phyloP scores from a whole-genome alignment of 1,140 invertebrate species.

The Tenebrio molitor region DNA sequence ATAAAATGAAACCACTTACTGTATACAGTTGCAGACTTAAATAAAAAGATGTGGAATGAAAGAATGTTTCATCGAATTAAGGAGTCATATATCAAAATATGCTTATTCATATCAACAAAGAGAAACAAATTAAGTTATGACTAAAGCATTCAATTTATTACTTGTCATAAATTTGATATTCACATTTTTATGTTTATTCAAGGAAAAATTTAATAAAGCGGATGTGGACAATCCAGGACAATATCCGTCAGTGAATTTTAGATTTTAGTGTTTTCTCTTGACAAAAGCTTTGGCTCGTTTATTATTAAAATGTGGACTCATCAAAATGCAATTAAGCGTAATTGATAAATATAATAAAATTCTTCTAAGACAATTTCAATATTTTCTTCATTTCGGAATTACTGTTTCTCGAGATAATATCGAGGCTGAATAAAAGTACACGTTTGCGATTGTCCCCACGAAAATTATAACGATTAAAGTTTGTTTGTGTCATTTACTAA shows the following conservation, averaged over 20 bases:
- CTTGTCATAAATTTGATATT: constrained; percentile 12
- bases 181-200: constrained; percentile 5
- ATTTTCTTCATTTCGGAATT: constrained; percentile 2
- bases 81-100: constrained; percentile 8
- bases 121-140: constrained; percentile 19
- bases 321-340: neutral
- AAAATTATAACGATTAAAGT: constrained; percentile 1
- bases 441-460: neutral
- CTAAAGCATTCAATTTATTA: constrained; percentile 17
- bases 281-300: neutral
- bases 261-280: constrained; percentile 4
- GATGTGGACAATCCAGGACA: neutral
- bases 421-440: too few relatives aligned
- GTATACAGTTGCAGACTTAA: too few relatives aligned
- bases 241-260: constrained; percentile 1
- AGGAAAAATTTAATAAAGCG: constrained; percentile 22
- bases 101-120: constrained; percentile 2
- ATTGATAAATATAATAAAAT: neutral
- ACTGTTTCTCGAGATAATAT: neutral
- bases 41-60: constrained; percentile 1
- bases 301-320: neutral
- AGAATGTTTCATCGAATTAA: neutral
- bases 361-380: neutral
- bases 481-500: constrained; percentile 21
- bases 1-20: constrained; percentile 19